A percentile compares a stretch with the other conserved stretches of the same genome.
phyloP scores from a whole-genome alignment of 2,888 invertebrate genomes.

The Punctoribates punctum region DNA sequence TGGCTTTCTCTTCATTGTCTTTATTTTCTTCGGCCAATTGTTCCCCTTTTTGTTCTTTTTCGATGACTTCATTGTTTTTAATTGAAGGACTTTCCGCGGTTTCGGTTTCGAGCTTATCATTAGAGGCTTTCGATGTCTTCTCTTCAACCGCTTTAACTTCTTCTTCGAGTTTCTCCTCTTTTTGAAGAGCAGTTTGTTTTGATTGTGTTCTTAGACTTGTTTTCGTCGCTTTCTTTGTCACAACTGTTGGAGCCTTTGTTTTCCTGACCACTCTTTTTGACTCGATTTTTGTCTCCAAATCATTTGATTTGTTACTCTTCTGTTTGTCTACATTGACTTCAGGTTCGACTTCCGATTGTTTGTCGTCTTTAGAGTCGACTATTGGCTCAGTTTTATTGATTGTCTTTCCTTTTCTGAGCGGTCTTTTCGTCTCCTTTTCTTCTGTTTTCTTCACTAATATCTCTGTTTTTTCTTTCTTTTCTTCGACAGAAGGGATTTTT shows the following conservation, averaged over 20 bases:
- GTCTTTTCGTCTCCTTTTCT: not conserved
- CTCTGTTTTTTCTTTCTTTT: not conserved
- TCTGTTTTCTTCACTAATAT: too few relatives aligned
- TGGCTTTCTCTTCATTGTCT: conserved; percentile 20
- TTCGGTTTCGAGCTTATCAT: too few relatives aligned
- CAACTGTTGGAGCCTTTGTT: not conserved
- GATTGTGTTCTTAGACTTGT: too few relatives aligned
- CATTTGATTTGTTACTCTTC: conserved; percentile 11
- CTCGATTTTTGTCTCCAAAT: not conserved
- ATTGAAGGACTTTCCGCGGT: too few relatives aligned
- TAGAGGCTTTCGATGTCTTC: too few relatives aligned
- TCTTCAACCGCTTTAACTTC: not conserved
- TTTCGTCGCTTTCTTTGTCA: not conserved
- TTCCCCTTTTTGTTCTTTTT: not conserved
- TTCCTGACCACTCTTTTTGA: not conserved
- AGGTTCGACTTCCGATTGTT: not conserved
- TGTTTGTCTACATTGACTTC: not conserved
- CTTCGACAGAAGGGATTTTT: too few relatives aligned
- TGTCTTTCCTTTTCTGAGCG: not conserved
- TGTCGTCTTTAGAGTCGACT: not conserved
- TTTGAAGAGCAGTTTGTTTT: too few relatives aligned
- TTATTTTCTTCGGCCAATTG: conserved; percentile 8
- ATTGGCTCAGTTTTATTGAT: not conserved
- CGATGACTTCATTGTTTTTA: not conserved
- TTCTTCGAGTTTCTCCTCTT: conserved; percentile 14